Evolutionary conservation across 2,113 vertebrate species (phyloP).

Genomic region (Lamprotornis superbus): DNA sequence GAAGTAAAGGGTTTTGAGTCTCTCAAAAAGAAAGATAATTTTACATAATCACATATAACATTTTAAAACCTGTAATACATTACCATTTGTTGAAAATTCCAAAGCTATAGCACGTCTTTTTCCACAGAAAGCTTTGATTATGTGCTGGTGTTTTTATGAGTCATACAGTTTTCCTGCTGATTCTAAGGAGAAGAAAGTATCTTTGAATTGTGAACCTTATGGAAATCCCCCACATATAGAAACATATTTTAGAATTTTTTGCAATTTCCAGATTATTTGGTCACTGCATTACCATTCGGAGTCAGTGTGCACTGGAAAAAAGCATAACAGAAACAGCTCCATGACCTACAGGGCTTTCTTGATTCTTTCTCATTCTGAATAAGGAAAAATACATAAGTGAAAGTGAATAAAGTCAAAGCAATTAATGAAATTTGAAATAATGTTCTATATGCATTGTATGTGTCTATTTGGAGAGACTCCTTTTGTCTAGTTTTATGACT

Average conservation of each 20-base stretch:
- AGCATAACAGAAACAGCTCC: not conserved
- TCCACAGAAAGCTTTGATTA: slow-evolving; percentile 79
- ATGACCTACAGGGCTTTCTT: not conserved
- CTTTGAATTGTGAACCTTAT: slow-evolving; percentile 79
- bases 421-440: not conserved
- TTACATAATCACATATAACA: not conserved
- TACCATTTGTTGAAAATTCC: not conserved
- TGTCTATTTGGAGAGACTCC: not conserved
- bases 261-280: not conserved
- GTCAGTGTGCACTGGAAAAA: not conserved
- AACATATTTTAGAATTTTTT: not conserved
- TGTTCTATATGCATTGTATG: not conserved
- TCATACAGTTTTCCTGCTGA: slow-evolving; percentile 79
- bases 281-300: not conserved
- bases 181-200: slow-evolving; percentile 80
- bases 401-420: not conserved
- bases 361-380: not conserved
- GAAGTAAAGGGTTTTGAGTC: not conserved
- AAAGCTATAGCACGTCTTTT: not conserved
- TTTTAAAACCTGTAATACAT: not conserved
- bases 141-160: slow-evolving; percentile 80
- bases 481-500: not conserved
- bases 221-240: slow-evolving; percentile 80
- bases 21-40: not conserved
- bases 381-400: fast-evolving